Percentiles rank a stretch among this genome's conserved stretches.
These are phyloP conservation scores for Camponotus floridanus DNA, from an alignment of 1,140 invertebrate genomes.

Conservation along the genomic window DNA sequence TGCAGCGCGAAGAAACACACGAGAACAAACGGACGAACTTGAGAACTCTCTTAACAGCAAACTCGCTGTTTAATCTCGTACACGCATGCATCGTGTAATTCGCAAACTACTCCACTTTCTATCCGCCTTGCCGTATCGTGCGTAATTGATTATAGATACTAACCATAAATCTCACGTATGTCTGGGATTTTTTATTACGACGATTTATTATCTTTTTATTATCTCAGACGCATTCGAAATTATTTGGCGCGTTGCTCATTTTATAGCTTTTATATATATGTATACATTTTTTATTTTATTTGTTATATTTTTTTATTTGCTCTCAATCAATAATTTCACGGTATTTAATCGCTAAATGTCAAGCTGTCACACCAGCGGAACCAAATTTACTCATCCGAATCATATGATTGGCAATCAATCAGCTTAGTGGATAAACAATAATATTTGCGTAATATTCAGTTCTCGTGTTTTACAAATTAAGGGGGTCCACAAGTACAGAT, in stretches of 20 bases:
- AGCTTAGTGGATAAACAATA: slow-evolving; percentile 36
- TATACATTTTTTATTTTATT: background rate
- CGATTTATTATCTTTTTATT: background rate
- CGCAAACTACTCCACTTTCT: background rate
- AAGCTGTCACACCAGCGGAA: slow-evolving; percentile 25
- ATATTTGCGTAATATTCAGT: slow-evolving; percentile 11
- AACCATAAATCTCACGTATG: background rate
- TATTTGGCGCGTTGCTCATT: background rate
- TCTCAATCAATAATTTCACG: slow-evolving; percentile 53
- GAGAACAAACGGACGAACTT: slow-evolving; percentile 31
- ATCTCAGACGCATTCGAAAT: slow-evolving; percentile 7
- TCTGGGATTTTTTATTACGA: background rate
- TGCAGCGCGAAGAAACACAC: slow-evolving; percentile 17
- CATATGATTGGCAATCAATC: slow-evolving; percentile 53
- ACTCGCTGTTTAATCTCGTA: slow-evolving; percentile 28
- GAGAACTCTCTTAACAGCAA: slow-evolving; percentile 7
- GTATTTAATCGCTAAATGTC: slow-evolving; percentile 47
- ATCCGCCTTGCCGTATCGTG: background rate
- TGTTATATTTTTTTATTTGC: slow-evolving; percentile 34
- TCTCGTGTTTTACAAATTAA: background rate
- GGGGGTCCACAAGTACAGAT: background rate
- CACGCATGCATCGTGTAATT: background rate
- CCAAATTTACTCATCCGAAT: slow-evolving; percentile 39
- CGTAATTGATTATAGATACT: background rate
- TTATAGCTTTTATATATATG: background rate